Conservation (phyloP, 2,888 invertebrate species). For the Mesopsocus fuscifrons region DNA sequence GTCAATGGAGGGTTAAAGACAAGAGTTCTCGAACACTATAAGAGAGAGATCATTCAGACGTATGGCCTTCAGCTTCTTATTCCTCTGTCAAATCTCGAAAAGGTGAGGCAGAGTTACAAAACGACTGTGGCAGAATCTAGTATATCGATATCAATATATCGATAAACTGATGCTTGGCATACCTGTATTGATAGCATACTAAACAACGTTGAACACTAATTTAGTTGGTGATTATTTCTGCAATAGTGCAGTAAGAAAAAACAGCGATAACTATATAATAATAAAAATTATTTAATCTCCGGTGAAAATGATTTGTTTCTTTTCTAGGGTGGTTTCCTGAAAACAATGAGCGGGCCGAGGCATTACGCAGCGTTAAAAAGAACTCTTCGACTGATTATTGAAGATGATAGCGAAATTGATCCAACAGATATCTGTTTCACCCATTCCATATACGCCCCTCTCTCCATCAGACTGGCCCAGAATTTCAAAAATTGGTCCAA, state of each 20-base stretch:
- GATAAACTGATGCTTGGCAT: too few relatives aligned
- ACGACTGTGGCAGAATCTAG: too few relatives aligned
- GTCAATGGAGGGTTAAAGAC: conserved; percentile 86
- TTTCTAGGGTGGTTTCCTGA: neutral
- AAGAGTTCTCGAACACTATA: conserved; percentile 58
- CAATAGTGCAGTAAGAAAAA: too few relatives aligned
- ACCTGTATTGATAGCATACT: too few relatives aligned
- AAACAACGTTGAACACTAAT: too few relatives aligned
- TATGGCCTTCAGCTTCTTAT: conserved; percentile 75
- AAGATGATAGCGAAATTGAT: conserved; percentile 66
- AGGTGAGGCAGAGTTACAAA: too few relatives aligned
- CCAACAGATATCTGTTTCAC: conserved; percentile 81
- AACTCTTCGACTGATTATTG: conserved; percentile 65
- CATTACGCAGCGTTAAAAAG: conserved; percentile 61
- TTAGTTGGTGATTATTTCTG: too few relatives aligned
- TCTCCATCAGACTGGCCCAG: conserved; percentile 72
- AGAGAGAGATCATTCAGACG: conserved; percentile 55
- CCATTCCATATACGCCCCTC: conserved; percentile 82
- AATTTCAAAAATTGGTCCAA: conserved; percentile 28
- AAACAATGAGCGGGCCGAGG: conserved; percentile 22
- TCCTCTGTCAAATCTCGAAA: conserved; percentile 69
- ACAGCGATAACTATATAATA: too few relatives aligned
- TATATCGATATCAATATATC: too few relatives aligned
- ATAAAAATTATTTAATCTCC: too few relatives aligned
- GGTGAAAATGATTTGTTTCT: too few relatives aligned